Conservation (phyloP, 2,888 invertebrate genomes). For the Andrena chrysosceles region DNA sequence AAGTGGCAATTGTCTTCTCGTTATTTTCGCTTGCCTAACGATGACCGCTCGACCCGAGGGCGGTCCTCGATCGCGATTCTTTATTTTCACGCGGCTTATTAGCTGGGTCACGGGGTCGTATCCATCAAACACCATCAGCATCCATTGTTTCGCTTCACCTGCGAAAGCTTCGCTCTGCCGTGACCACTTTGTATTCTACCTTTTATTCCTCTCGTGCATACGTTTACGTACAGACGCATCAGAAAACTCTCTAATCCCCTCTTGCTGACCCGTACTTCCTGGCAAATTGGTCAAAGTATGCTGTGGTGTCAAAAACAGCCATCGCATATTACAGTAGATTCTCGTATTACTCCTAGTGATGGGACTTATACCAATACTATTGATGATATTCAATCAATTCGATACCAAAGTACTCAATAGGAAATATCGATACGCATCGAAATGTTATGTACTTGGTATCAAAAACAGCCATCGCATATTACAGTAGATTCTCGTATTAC, state of each 20-base stretch:
- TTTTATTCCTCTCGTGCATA: constrained; percentile 48
- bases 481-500: no score
- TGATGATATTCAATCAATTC: no score
- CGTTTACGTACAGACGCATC: constrained; percentile 53
- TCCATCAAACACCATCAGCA: constrained; percentile 77
- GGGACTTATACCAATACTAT: no score
- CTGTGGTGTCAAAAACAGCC: no score
- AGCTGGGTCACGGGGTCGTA: constrained; percentile 75
- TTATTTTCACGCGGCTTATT: constrained; percentile 74
- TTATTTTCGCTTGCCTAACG: constrained; percentile 47
- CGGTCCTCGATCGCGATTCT: constrained; percentile 56
- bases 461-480: no score
- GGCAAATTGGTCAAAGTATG: not conserved
- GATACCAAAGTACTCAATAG: no score
- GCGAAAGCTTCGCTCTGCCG: constrained; percentile 48
- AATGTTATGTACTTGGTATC: no score
- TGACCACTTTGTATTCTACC: constrained; percentile 38
- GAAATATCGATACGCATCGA: no score
- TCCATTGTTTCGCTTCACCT: constrained; percentile 75
- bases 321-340: no score
- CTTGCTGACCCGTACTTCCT: not conserved
- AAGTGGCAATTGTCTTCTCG: constrained; percentile 59
- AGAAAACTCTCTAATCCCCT: constrained; percentile 48
- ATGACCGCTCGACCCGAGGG: constrained; percentile 42
- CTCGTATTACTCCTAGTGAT: no score